Evolutionary conservation across 2,888 invertebrate species (phyloP).

Genomic region (Zeuzera pyrina): DNA sequence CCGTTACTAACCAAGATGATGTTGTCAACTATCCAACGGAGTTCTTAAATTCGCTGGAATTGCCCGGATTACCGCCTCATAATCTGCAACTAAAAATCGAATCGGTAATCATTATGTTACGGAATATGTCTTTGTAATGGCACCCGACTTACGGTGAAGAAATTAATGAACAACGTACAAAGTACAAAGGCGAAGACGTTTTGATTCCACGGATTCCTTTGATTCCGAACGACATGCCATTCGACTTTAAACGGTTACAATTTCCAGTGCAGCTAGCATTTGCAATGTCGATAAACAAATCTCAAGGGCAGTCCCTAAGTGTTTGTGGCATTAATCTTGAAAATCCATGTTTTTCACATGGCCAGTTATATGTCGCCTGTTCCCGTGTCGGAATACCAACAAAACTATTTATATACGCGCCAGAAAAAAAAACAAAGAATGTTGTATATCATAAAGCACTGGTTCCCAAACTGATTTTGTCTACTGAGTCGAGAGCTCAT

Average conservation of each 20-base stretch:
- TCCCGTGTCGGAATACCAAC: neutral
- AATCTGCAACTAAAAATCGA: constrained; percentile 8
- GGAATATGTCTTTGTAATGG: neutral
- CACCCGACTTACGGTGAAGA: neutral
- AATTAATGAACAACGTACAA: neutral
- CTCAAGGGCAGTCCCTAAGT: constrained; percentile 3
- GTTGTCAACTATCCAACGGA: constrained; percentile 14
- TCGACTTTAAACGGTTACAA: too few relatives aligned
- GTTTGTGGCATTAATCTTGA: constrained; percentile 5
- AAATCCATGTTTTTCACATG: neutral
- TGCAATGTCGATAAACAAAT: constrained; percentile 4
- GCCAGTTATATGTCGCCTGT: too few relatives aligned
- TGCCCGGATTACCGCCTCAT: constrained; percentile 15
- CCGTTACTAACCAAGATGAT: constrained; percentile 10
- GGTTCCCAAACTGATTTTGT: too few relatives aligned
- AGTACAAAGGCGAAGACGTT: too few relatives aligned
- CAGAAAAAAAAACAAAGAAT: too few relatives aligned
- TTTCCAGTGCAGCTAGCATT: constrained; percentile 3
- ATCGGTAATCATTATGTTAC: too few relatives aligned
- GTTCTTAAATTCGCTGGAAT: constrained; percentile 16
- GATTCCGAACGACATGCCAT: constrained; percentile 5
- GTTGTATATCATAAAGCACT: too few relatives aligned
- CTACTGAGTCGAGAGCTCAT: too few relatives aligned
- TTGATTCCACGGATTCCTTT: too few relatives aligned
- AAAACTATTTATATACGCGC: neutral